Percentiles rank a stretch among this genome's conserved stretches.
Conservation (phyloP, 2,888 invertebrate species). For the Tiliacea citrago region DNA sequence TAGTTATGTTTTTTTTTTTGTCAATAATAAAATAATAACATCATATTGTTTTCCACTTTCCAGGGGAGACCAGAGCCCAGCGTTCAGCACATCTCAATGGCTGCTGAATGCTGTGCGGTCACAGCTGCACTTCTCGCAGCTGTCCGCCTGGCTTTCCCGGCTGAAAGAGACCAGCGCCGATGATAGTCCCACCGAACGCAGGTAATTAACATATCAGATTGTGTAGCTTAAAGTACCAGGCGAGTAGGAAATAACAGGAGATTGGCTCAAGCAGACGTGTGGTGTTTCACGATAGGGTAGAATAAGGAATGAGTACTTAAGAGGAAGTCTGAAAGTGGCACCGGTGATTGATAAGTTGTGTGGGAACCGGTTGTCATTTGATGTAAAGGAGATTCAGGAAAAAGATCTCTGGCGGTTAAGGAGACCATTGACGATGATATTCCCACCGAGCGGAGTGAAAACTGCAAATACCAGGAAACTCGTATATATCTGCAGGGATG, state of each 20-base stretch:
- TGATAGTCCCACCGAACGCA: slow-evolving; percentile 82
- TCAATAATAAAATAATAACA: neutral
- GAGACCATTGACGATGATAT: too few species aligned
- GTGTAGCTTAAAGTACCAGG: neutral
- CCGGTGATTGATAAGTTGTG: too few species aligned
- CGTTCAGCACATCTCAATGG: slow-evolving; percentile 92
- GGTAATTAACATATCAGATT: slow-evolving; percentile 65
- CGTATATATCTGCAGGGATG: neutral
- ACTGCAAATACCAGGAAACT: neutral
- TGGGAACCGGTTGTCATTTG: too few species aligned
- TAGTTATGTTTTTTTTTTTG: too few species aligned
- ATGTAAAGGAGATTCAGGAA: too few species aligned
- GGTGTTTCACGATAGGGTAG: too few species aligned
- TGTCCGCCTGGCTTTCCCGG: slow-evolving; percentile 96
- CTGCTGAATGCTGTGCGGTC: slow-evolving; percentile 98
- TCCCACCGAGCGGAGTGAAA: neutral
- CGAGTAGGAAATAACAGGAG: neutral
- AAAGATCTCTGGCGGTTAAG: too few species aligned
- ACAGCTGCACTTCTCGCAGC: slow-evolving; percentile 98
- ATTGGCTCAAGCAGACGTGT: neutral
- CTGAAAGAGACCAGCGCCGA: slow-evolving; percentile 71
- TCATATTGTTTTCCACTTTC: slow-evolving; percentile 51
- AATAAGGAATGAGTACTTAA: too few species aligned
- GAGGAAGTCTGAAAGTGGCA: too few species aligned
- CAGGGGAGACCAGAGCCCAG: slow-evolving; percentile 85